Conservation (phyloP, 2,113 vertebrate species). For the Notothenia rossii region DNA sequence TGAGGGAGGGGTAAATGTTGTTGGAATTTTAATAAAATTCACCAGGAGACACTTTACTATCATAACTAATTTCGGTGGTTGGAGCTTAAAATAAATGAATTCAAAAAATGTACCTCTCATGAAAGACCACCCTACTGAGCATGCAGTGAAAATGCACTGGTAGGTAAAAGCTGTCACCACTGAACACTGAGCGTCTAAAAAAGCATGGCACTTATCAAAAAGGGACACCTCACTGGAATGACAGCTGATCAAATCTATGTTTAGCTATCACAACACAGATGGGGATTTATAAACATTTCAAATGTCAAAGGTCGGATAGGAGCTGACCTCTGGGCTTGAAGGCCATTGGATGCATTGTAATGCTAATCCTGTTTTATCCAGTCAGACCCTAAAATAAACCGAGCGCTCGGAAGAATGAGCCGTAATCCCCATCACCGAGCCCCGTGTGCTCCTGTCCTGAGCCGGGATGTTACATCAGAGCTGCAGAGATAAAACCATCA, state of each 20-base stretch:
- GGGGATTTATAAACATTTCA: slow-evolving; percentile 76
- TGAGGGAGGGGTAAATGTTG: too few relatives aligned
- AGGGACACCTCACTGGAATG: slow-evolving; percentile 59
- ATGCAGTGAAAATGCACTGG: background rate
- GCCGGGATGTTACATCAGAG: slow-evolving; percentile 62
- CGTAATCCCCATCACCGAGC: slow-evolving; percentile 70
- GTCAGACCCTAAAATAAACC: slow-evolving; percentile 79
- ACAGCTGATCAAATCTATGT: slow-evolving; percentile 76
- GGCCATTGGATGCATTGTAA: slow-evolving; percentile 76
- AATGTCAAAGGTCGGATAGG: slow-evolving; percentile 67
- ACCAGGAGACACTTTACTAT: too few relatives aligned
- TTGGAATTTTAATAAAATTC: too few relatives aligned
- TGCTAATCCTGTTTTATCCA: slow-evolving; percentile 81
- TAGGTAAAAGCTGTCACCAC: slow-evolving; percentile 23
- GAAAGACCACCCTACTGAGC: background rate
- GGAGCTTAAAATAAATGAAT: too few relatives aligned
- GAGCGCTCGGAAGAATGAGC: slow-evolving; percentile 72
- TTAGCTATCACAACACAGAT: slow-evolving; percentile 76
- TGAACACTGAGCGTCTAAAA: background rate
- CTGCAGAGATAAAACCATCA: slow-evolving; percentile 52
- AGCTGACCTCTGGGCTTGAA: slow-evolving; percentile 55
- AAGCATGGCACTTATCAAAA: slow-evolving; percentile 51
- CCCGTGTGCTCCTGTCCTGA: slow-evolving; percentile 45
- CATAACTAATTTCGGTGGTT: too few relatives aligned
- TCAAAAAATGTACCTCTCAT: too few relatives aligned